A percentile compares a stretch with the other conserved stretches of the same genome.
phyloP scores from a whole-genome alignment of 2,888 invertebrate species.

The Zhuqinia jingwanae region DNA sequence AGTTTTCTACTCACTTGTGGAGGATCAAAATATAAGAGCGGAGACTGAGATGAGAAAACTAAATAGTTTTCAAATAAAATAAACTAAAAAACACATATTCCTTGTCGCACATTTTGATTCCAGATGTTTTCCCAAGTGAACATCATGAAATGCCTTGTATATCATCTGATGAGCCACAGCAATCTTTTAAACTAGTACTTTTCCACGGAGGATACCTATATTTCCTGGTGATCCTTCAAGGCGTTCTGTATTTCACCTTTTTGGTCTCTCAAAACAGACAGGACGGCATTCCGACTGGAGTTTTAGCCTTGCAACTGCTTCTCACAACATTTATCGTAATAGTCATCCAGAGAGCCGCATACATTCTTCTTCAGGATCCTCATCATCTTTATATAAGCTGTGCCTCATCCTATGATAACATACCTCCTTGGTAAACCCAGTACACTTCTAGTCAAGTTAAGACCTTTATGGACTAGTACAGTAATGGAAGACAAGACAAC shows the following conservation, averaged over 20 bases:
- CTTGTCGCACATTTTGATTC: neutral
- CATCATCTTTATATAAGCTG: neutral
- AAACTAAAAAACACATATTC: no score
- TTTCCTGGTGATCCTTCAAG: neutral
- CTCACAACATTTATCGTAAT: neutral
- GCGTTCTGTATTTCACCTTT: neutral
- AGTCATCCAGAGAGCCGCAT: neutral
- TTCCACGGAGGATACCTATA: neutral
- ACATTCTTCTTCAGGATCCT: neutral
- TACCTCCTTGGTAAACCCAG: neutral
- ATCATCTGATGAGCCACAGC: slow-evolving; percentile 4
- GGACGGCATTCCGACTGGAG: neutral
- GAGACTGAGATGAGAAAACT: no score
- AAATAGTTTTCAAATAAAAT: no score
- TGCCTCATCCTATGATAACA: neutral
- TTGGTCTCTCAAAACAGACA: neutral
- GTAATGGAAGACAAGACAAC: no score
- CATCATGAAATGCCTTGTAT: slow-evolving; percentile 10
- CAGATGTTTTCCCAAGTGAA: neutral
- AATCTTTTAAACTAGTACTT: slow-evolving; percentile 5
- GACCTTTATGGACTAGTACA: no score
- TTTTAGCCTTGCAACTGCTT: neutral
- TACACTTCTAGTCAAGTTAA: no score
- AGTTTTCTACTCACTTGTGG: no score
- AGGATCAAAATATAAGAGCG: no score